Conservation (phyloP, 2,113 vertebrate species). For the Pao palembangensis region DNA sequence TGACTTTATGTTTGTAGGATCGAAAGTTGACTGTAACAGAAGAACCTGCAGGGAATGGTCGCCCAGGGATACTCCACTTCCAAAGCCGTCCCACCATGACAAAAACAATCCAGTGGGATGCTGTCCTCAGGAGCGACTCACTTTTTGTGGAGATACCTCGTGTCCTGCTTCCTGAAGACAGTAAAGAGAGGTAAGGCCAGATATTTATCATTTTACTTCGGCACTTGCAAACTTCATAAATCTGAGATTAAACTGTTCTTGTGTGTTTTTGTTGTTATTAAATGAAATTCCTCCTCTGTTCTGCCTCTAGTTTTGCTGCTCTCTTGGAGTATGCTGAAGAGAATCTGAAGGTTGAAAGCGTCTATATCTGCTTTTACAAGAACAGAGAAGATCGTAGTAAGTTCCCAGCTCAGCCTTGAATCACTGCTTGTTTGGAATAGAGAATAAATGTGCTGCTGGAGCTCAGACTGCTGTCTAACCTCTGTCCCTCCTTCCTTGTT, state of each 20-base stretch:
- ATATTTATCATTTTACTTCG: background rate
- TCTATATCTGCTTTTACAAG: slow-evolving; percentile 82
- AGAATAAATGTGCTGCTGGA: background rate
- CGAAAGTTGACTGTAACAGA: slow-evolving; percentile 77
- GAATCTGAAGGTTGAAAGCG: slow-evolving; percentile 78
- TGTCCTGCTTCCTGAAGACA: slow-evolving; percentile 77
- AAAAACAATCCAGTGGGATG: slow-evolving; percentile 75
- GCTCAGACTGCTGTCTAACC: background rate
- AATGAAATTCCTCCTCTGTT: background rate
- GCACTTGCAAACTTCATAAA: background rate
- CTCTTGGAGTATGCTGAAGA: slow-evolving; percentile 80
- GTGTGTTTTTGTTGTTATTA: background rate
- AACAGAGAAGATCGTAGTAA: slow-evolving; percentile 79
- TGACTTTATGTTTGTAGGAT: slow-evolving; percentile 59
- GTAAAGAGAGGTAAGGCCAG: slow-evolving; percentile 76
- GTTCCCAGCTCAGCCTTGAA: slow-evolving; percentile 1
- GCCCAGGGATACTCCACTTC: slow-evolving; percentile 78
- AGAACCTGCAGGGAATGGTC: slow-evolving; percentile 73
- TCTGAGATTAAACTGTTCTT: too few relatives aligned
- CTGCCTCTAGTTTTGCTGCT: slow-evolving; percentile 67
- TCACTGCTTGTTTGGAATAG: too few relatives aligned
- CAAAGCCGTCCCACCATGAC: slow-evolving; percentile 71
- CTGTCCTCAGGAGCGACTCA: slow-evolving; percentile 67
- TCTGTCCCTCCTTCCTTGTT: background rate
- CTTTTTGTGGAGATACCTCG: slow-evolving; percentile 78